Base-by-base conservation (phyloP, 2,888 invertebrate genomes). In the Ganaspis brasiliensis region DNA sequence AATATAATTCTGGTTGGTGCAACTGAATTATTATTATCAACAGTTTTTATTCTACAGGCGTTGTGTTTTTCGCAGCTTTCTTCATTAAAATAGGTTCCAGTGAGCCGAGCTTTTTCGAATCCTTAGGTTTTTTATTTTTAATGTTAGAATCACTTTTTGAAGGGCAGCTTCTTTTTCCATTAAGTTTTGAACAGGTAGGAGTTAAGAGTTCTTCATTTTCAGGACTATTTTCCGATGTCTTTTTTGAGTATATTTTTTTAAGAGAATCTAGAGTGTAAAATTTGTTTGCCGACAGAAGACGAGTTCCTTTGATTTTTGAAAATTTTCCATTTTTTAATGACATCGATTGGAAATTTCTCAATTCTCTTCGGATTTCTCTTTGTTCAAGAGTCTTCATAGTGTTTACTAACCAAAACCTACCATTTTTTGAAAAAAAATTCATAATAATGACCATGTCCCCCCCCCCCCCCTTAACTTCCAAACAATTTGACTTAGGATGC, bases 1-100 rank as follows among this genome's bases (percentile, higher is more conserved):
- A 63, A 63, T 63, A 63, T 40, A 63, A 63, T 63, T 26, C 40
- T n/a, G 4, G 37, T 31, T 26, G 37, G 4, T 63, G 63, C 19
- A 19, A 0, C n/a, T 35, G 19, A 63, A 26, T 8, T 21, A 63
- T 12, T n/a, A 16, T 37, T 8, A 9, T 40, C 35, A 12, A n/a
- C 4, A 35, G 35, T 63, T 35, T 12, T 19, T n/a, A 12, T 63
- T 10, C 14, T 19, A 19, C 14, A 26, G 8, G 26, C 3, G 6
- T 21, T 31, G 37, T 63, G 35, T 9, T 63, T 14, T 10, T 5
- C 9, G 35, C 1, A 8, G 63, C 5, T 63, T 63, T 40, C 16
- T 52, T 9, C 8, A 52, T 3, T 0, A 52, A 52, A 52, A 52
- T 16, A 52, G 19, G 8, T 52, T 2, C 6, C 31, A 31, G 6